Base-by-base conservation (phyloP, 2,113 vertebrate genomes). In the Lepisosteus osseus region DNA sequence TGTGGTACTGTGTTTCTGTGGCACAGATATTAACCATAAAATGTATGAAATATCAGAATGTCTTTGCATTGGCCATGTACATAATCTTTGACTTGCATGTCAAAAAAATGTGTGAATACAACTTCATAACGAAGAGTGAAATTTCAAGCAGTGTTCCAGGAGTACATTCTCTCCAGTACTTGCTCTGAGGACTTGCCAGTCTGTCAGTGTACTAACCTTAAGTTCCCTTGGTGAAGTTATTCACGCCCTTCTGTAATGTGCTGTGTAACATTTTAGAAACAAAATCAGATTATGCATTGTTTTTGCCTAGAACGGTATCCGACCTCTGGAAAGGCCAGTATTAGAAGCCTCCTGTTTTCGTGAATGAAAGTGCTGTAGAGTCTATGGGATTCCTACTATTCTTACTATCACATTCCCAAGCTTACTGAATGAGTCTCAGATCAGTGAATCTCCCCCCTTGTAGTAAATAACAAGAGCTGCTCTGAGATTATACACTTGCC, bases 201-300 rank as follows among this genome's bases (percentile, higher is more conserved):
- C 12, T 5, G 57, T n/a, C 57, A 8, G 6, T 15, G 17, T 13
- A 14, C 12, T 68, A 41, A 29, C 54, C 67, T 51, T 11, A 41
- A 41, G 54, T 41, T 17, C 67, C 55, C 78, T 76, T 76, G 83
- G 75, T 80, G 67, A 82, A 80, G 74, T 71, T 79, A 74, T 76
- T 77, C 78, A 71, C 73, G 62, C 75, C 65, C 44, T 67, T 72
- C 70, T 72, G 56, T 72, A 70, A 68, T 11, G 40, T 68, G 77
- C 85, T 87, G 82, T 73, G 61, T 77, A 85, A 84, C 70, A 72
- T 69, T 42, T 13, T 75, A 70, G 68, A 51, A 51, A 9, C 72
- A 70, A 84, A 86, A 87, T 86, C 79, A 17, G 80, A 76, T 85
- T 82, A 80, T 71, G 71, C 78, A 67, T 71, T 70, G 55, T 77